Conservation (phyloP, 2,888 invertebrate genomes). For the Hypena proboscidalis region DNA sequence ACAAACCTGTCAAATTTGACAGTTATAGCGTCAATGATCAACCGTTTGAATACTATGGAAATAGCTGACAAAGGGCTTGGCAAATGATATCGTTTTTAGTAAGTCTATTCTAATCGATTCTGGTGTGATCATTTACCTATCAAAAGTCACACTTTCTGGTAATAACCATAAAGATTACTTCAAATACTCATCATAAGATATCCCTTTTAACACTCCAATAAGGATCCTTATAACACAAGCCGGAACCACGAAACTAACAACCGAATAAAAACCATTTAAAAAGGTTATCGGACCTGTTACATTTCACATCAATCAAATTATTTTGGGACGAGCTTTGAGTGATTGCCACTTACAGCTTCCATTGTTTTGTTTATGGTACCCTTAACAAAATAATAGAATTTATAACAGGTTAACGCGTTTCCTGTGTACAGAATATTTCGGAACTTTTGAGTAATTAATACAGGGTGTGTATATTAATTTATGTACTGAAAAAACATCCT, state of each 20-base stretch:
- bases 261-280: neutral
- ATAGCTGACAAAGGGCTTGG: too few relatives aligned
- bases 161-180: too few relatives aligned
- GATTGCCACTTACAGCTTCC: constrained; percentile 33
- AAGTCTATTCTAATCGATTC: too few relatives aligned
- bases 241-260: neutral
- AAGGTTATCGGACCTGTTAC: constrained; percentile 21
- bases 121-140: too few relatives aligned
- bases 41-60: too few relatives aligned
- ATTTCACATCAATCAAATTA: constrained; percentile 33
- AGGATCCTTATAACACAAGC: neutral
- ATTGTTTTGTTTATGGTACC: constrained; percentile 38
- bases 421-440: neutral
- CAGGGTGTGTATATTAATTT: too few relatives aligned
- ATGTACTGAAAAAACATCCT: too few relatives aligned
- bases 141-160: too few relatives aligned
- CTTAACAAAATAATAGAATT: constrained; percentile 29
- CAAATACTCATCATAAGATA: neutral
- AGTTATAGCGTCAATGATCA: too few relatives aligned
- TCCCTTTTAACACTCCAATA: neutral
- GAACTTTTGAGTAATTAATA: too few relatives aligned
- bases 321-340: constrained; percentile 16
- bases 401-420: constrained; percentile 13
- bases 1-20: too few relatives aligned
- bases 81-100: too few relatives aligned